Percentiles rank a stretch among this genome's conserved stretches.
phyloP scores from a whole-genome alignment of 2,888 invertebrate genomes.

The Steinernema carpocapsae region DNA sequence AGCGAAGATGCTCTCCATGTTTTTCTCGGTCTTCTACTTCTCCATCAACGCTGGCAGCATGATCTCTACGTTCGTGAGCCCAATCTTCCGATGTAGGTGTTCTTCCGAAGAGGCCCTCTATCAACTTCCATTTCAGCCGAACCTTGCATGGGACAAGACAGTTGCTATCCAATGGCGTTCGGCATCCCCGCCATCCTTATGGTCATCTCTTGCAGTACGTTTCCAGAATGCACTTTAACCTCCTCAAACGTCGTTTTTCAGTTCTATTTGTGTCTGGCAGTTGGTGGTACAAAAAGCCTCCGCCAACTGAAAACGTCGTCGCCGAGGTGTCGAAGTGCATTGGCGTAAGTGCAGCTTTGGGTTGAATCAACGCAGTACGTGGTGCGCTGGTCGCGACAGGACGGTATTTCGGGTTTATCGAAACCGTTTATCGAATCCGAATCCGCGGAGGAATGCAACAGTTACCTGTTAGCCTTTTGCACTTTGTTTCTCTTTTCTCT shows the following conservation, averaged over 20 bases:
- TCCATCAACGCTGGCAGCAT: constrained; percentile 87
- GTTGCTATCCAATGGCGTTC: constrained; percentile 85
- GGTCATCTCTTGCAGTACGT: constrained; percentile 72
- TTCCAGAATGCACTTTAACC: constrained; percentile 2
- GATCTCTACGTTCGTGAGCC: constrained; percentile 86
- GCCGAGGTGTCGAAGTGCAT: constrained; percentile 80
- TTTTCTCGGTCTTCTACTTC: constrained; percentile 93
- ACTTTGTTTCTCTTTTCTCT: too few species aligned
- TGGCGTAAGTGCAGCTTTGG: constrained; percentile 75
- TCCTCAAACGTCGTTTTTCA: constrained; percentile 39
- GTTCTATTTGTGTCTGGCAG: constrained; percentile 83
- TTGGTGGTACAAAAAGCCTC: constrained; percentile 78
- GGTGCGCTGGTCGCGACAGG: too few species aligned
- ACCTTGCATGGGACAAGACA: constrained; percentile 72
- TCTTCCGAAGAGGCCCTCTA: not conserved
- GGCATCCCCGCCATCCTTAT: constrained; percentile 76
- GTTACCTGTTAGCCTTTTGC: too few species aligned
- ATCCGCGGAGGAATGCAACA: too few species aligned
- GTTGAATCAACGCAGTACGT: too few species aligned
- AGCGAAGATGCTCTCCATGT: constrained; percentile 79
- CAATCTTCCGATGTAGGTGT: constrained; percentile 78
- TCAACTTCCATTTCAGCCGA: constrained; percentile 29
- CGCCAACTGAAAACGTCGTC: constrained; percentile 84
- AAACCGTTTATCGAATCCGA: too few species aligned
- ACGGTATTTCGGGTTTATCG: too few species aligned